These are phyloP conservation scores for Alcedo quadribrachys DNA, from an alignment of 2,797 vertebrate genomes.

Conservation along the genomic window DNA sequence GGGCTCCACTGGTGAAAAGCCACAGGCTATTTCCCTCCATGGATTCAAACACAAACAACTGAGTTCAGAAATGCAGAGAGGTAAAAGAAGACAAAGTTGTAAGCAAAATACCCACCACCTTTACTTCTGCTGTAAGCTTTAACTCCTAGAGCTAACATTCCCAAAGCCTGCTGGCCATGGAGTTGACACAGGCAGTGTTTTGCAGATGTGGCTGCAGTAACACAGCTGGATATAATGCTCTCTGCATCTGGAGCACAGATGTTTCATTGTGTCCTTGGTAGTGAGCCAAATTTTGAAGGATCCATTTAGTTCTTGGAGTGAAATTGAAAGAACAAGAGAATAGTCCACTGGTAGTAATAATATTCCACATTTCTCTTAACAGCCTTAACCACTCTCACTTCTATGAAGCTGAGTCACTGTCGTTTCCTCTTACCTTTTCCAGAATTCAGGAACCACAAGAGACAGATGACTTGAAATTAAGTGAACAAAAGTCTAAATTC, in stretches of 20 bases:
- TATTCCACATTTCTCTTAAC: neutral
- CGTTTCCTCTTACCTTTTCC: slow-evolving; percentile 1
- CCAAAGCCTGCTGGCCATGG: slow-evolving; percentile 56
- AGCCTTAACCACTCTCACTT: slow-evolving; percentile 16
- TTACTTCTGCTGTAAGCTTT: slow-evolving; percentile 14
- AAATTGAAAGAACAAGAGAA: slow-evolving; percentile 44
- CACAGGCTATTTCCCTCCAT: neutral
- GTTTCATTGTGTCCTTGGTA: slow-evolving; percentile 69
- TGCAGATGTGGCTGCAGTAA: slow-evolving; percentile 71
- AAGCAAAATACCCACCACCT: neutral
- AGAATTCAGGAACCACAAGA: neutral
- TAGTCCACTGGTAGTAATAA: slow-evolving; percentile 21
- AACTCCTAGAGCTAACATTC: slow-evolving; percentile 27
- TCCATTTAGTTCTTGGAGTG: slow-evolving; percentile 47
- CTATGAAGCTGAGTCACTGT: slow-evolving; percentile 28
- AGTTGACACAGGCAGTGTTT: slow-evolving; percentile 51
- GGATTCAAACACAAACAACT: neutral
- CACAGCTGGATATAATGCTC: slow-evolving; percentile 74
- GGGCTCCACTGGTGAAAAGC: neutral
- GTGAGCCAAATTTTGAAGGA: slow-evolving; percentile 70
- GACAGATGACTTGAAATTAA: neutral
- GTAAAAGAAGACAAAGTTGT: neutral
- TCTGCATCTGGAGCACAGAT: slow-evolving; percentile 78
- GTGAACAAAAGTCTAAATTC: neutral
- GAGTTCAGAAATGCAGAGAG: neutral